Base-by-base conservation (phyloP, 2,888 invertebrate species). In the Gastracanthus pulcherrimus region DNA sequence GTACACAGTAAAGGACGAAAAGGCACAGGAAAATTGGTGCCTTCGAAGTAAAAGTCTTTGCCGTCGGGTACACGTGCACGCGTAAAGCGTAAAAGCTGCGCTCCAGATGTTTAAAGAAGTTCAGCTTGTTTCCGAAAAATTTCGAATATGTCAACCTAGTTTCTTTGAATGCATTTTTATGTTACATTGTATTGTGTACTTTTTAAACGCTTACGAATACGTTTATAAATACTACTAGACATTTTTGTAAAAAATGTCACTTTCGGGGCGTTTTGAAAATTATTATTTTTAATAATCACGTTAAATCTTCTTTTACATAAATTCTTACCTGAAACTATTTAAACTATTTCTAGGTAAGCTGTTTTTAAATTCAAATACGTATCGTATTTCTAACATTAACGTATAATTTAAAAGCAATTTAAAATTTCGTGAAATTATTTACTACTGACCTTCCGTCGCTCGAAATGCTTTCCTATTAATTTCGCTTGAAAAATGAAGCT, bases 11-110 rank as follows among this genome's bases (percentile, higher is more conserved):
- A 19, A 48, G 48, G 19, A 16, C 19, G 48, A 48, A 48, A 38
- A 31, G 45, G 62, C 19, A 55, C 13, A 2, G 51, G 45, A 58
- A 67, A 66, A 76, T 55, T 76, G 51, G 38, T 23, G 38, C 13
- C 48, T 7, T 29, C 26, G 55, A 71, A 58, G 58, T 38, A 66
- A 62, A 66, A 66, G 11, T 66, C 38, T 45, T 45, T 41, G 11
- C 41, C 41, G 13, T 45, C 45, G 1, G 16, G 45, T 13, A 45
- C n/a, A 48, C n/a, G 7, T 19, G 6, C 31, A 58, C 60, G 34
- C 36, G 48, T 3, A 0, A 7, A n/a, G 19, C n/a, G 34, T 36
- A 7, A 9, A n/a, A 36, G 11, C n/a, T 31, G 60, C 60, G 34
- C 60, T 16, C 34, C 62, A 26, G 16, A 34, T 34, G 13, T 62